Evolutionary conservation across 1,140 invertebrate genomes (phyloP), one percentile per base, ranked within the genome.

Genomic region (Macrostomum lignano): DNA sequence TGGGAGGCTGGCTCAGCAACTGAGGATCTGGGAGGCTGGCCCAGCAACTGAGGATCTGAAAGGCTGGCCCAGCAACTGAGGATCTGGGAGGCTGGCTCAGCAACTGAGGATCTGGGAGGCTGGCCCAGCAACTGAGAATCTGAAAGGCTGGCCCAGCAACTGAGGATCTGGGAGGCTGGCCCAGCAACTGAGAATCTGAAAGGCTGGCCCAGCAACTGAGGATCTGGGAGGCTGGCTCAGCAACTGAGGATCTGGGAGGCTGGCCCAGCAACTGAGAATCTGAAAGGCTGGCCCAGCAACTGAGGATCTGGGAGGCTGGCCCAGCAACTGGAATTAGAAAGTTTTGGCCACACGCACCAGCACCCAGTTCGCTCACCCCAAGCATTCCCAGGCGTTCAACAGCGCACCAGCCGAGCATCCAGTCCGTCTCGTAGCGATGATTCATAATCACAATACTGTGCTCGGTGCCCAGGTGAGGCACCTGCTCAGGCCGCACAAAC

Each of bases 361-460:
- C n/a, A 5, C 26, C 10, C 11, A 17, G 4, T 21, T 24, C 10
- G 33, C 44, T 37, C 43, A 52, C 53, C 38, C 52, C 52, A 7
- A 55, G 40, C 41, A 53, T 42, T 7, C 42, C 37, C 31, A 48
- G 45, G 36, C 52, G 36, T 34, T 57, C 52, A 17, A 46, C 40
- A 11, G 57, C 32, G 15, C 55, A 44, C 51, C 50, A 58, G 4
- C 49, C 46, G 44, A 53, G 47, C 2, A 55, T 39, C 55, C 82
- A 93, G 52, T 93, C 84, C 34, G 84, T 69, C 62, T 93, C 82
- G 58, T 79, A 91, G 32, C 68, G 70, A 49, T 93, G 82, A 55
- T 93, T 91, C 74, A 91, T 81, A 19, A 91, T 60, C 20, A 79
- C 65, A 44, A 78, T 68, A 10, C 68, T 72, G 61, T 88, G 77